Evolutionary conservation across 2,888 invertebrate species (phyloP).

Genomic region (Cheilosia impressa): DNA sequence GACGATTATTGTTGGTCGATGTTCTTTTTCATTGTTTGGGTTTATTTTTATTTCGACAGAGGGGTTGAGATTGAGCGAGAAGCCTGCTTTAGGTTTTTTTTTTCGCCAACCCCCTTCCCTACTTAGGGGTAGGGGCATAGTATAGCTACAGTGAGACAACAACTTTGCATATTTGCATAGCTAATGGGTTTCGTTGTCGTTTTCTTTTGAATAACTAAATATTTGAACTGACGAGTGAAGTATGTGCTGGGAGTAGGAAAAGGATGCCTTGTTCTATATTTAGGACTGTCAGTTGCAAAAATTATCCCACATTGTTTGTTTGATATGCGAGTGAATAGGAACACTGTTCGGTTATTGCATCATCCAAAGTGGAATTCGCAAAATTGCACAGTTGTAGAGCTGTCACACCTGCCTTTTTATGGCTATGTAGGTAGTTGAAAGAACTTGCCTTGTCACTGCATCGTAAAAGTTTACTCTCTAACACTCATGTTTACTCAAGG

Average conservation of each 20-base stretch:
- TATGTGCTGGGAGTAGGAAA: neutral
- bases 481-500: no score
- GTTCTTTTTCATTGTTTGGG: conserved; percentile 40
- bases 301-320: neutral
- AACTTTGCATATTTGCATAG: conserved; percentile 51
- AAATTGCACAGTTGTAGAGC: no score
- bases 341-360: neutral
- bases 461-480: no score
- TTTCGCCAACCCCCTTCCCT: conserved; percentile 5
- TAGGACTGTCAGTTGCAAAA: conserved; percentile 5
- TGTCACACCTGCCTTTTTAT: no score
- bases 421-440: no score
- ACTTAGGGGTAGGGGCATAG: neutral
- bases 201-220: neutral
- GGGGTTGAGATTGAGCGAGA: neutral
- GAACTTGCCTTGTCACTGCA: no score
- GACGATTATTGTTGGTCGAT: conserved; percentile 20
- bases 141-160: neutral
- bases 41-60: conserved; percentile 4
- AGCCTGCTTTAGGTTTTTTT: neutral
- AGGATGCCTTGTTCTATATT: neutral
- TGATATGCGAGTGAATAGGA: neutral
- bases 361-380: no score
- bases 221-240: neutral
- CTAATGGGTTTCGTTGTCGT: conserved; percentile 45